Evolutionary conservation across 2,888 invertebrate genomes (phyloP).

Genomic region (Epinotia brunnichana): DNA sequence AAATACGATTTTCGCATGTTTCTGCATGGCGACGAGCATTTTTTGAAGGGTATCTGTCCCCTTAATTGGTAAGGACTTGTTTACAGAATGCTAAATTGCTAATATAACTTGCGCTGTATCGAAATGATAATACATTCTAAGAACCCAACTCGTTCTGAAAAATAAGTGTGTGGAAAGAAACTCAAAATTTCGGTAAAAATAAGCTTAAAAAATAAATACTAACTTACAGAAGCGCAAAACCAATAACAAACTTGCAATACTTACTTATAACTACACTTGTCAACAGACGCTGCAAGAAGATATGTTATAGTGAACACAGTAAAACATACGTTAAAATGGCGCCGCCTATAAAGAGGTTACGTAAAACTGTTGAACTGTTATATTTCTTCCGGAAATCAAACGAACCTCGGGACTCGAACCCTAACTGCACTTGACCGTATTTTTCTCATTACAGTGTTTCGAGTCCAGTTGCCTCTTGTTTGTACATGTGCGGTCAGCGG

Average conservation of each 20-base stretch:
- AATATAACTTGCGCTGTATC: conserved; percentile 6
- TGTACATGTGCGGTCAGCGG: conserved; percentile 15
- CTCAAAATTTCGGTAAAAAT: no score
- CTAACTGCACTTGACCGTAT: conserved; percentile 21
- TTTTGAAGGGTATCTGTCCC: no score
- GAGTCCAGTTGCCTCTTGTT: conserved; percentile 1
- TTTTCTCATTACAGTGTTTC: conserved; percentile 24
- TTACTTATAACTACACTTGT: no score
- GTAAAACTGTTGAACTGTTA: neutral
- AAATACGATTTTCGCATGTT: no score
- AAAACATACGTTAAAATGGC: neutral
- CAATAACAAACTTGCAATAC: no score
- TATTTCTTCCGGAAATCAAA: conserved; percentile 17
- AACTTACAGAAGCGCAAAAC: no score
- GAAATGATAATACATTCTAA: neutral
- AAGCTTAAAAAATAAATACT: no score
- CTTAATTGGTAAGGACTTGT: conserved; percentile 26
- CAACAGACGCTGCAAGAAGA: neutral
- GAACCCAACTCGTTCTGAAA: no score
- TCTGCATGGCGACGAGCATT: no score
- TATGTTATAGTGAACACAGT: neutral
- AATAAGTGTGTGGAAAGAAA: no score
- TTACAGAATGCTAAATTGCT: conserved; percentile 16
- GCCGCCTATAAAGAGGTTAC: neutral
- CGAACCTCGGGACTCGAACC: conserved; percentile 9